Base-by-base conservation (phyloP, 2,888 invertebrate species). In the Caenorhabditis imperialis region DNA sequence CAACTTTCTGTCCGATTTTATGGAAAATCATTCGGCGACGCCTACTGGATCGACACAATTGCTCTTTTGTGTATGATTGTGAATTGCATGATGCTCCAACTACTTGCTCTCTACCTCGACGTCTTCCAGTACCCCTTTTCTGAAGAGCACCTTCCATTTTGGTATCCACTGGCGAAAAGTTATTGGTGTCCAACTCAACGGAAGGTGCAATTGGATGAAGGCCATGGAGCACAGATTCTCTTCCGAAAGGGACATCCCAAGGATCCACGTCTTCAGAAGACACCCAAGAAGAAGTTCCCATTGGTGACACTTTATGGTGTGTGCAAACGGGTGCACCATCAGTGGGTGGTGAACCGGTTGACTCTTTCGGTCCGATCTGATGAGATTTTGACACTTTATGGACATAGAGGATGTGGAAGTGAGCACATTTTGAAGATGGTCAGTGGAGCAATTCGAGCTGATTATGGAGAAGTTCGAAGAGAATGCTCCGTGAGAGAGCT, bases 401-500 rank as follows among this genome's bases (percentile, higher is more conserved):
- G 71, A 22, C 45, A 71, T 23, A n/a, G 47, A 37, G 71, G 71
- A 42, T 71, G 71, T 45, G 71, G 71, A 20, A 45, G 50, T 27
- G 51, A 62, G 18, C 62, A 62, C 23, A 30, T 71, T 23, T n/a
- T 71, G 14, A 18, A 18, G 12, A 71, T 71, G 6, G 27, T 71
- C 20, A 42, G 27, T 35, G 71, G 62, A 20, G 10, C 50, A 16
- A 37, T 62, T 50, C 44, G 20, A 5, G 50, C 71, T 14, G 71
- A 71, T 16, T 62, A 62, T n/a, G 71, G 71, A 27, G 44, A 42
- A 22, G 45, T 62, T 20, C 25, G 30, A 22, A 23, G 35, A 25
- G 61, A 70, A 27, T 30, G 54, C 12, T 42, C 61, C n/a, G 48
- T 51, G 20, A 44, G 70, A 38, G n/a, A 20, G 14, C 51, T 55